Evolutionary conservation across 2,797 vertebrate genomes (phyloP), one percentile per base, ranked within the genome.

Genomic region (Pipistrellus pipistrellus): DNA sequence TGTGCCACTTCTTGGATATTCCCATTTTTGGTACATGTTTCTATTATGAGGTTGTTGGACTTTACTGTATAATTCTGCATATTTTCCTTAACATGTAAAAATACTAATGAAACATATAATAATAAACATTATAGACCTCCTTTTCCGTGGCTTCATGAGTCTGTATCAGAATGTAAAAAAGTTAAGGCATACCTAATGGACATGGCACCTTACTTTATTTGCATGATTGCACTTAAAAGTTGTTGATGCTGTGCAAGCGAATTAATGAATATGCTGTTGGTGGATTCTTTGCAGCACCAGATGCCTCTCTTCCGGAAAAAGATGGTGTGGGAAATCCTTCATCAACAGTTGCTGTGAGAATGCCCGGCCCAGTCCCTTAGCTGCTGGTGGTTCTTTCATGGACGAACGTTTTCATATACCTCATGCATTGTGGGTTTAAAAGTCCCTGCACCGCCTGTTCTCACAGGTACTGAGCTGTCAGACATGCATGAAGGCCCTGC

Each of bases 321-420:
- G 97, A 99, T 99, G 99, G 99, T 99, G 93, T 99, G 99, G 99
- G 99, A 99, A 98, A 99, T 99, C 94, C 98, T 99, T 81, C 99
- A 99, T 96, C 99, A 99, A 97, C 98, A 98, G 97, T 98, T 99
- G 97, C 98, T 99, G 95, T 99, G 97, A 98, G 84, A 95, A n/a
- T 41, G 66, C 72, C 91, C 64, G 0, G 3, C 90, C 83, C 83
- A 21, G 41, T 71, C 92, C 95, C 90, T 94, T 83, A 55, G 96
- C 97, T 97, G 93, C 96, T 97, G 95, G 78, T 92, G 94, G 68
- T 62, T 89, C 93, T 94, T 96, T 95, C 85, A 92, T 7, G 51
- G 94, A 92, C 32, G 57, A 96, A 90, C 44, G 38, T 96, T 94
- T 96, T 90, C 96, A 97, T 97, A 97, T 97, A 97, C 96, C 97